Percentiles rank a stretch among this genome's conserved stretches.
Evolutionary conservation across 92 coral and sea anemone genomes (phyloP).

Genomic region (Phenganax stokvisi): DNA sequence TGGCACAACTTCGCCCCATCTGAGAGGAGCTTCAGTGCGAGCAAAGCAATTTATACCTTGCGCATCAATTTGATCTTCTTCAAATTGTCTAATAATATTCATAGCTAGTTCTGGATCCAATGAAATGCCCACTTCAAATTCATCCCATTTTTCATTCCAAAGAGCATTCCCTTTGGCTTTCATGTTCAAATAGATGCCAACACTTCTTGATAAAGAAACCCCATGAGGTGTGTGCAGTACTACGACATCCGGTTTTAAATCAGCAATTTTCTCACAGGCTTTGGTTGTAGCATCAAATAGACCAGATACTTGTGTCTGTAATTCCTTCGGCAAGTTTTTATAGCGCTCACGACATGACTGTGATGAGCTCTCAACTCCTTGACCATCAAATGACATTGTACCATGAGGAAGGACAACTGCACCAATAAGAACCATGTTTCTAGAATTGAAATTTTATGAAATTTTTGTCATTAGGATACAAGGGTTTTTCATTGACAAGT

Average conservation of each 20-base stretch:
- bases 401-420: slow-evolving; percentile 71
- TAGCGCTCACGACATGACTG: slow-evolving; percentile 55
- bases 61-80: slow-evolving; percentile 44
- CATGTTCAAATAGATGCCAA: slow-evolving; percentile 52
- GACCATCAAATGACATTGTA: slow-evolving; percentile 66
- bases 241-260: slow-evolving; percentile 49
- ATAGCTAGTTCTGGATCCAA: slow-evolving; percentile 46
- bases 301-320: slow-evolving; percentile 37
- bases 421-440: slow-evolving; percentile 63
- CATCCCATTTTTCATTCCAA: slow-evolving; percentile 67
- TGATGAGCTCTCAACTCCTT: slow-evolving; percentile 44
- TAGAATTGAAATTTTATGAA: background rate
- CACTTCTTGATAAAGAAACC: slow-evolving; percentile 49
- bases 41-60: slow-evolving; percentile 57
- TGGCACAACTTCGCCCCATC: slow-evolving; percentile 79
- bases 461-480: background rate
- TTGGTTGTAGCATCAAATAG: slow-evolving; percentile 50
- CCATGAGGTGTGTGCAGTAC: slow-evolving; percentile 68
- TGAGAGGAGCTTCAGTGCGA: slow-evolving; percentile 55
- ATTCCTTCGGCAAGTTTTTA: slow-evolving; percentile 43
- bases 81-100: slow-evolving; percentile 47
- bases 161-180: slow-evolving; percentile 60
- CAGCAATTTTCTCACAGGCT: slow-evolving; percentile 51
- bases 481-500: background rate
- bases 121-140: slow-evolving; percentile 44